Evolutionary conservation across 2,888 invertebrate species (phyloP).

Genomic region (Papilio gigon): DNA sequence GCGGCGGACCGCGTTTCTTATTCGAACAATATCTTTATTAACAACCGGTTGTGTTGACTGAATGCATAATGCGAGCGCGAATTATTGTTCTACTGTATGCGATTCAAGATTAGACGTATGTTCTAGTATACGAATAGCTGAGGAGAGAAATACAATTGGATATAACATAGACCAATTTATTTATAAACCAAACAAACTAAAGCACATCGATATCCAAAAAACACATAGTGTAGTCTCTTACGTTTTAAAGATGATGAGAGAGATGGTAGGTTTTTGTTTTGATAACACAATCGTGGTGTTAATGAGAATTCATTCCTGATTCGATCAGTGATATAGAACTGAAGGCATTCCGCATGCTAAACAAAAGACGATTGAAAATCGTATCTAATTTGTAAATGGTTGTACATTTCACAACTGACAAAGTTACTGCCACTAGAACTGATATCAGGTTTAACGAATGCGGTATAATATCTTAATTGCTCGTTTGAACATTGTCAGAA

Average conservation of each 20-base stretch:
- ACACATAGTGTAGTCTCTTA: background rate
- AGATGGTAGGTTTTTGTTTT: too few species aligned
- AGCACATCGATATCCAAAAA: background rate
- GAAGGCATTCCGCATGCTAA: background rate
- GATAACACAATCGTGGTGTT: too few species aligned
- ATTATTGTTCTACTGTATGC: constrained; percentile 31
- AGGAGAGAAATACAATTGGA: background rate
- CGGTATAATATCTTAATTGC: constrained; percentile 29
- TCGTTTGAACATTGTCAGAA: constrained; percentile 12
- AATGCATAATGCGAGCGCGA: constrained; percentile 43
- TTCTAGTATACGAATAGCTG: background rate
- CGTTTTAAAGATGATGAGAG: too few species aligned
- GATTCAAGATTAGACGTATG: constrained; percentile 32
- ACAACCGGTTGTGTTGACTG: constrained; percentile 44
- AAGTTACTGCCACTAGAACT: background rate
- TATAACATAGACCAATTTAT: background rate
- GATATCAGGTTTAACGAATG: constrained; percentile 3
- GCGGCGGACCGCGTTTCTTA: constrained; percentile 45
- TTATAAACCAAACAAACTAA: background rate
- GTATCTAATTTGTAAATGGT: constrained; percentile 7
- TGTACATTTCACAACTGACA: constrained; percentile 25
- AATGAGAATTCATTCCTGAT: too few species aligned
- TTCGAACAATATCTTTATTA: constrained; percentile 55
- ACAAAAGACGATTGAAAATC: constrained; percentile 7
- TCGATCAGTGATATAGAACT: too few species aligned